These are phyloP conservation scores for Erpornis zantholeuca DNA, from an alignment of 2,113 vertebrate genomes.

Conservation along the genomic window DNA sequence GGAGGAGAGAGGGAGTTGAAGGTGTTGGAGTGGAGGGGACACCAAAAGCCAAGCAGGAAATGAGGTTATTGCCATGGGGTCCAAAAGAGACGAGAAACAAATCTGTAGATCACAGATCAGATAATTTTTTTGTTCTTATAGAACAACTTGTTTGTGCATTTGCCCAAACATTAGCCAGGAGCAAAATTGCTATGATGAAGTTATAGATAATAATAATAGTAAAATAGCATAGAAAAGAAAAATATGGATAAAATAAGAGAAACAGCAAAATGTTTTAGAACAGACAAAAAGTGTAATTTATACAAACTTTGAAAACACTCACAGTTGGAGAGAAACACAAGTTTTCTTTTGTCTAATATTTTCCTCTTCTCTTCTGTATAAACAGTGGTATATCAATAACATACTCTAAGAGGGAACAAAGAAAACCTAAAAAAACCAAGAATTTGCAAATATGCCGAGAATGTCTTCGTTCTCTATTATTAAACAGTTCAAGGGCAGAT, in stretches of 20 bases:
- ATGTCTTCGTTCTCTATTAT: constrained; percentile 7
- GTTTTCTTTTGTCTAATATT: not conserved
- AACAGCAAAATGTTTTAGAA: not conserved
- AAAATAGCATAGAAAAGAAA: not conserved
- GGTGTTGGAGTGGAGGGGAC: not conserved
- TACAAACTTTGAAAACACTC: not conserved
- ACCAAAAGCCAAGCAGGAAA: not conserved
- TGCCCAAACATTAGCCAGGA: not conserved
- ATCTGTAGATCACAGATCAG: not conserved
- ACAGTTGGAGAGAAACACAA: not conserved
- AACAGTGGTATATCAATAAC: not conserved
- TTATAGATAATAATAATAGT: not conserved
- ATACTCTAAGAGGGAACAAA: not conserved
- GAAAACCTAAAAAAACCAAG: not conserved
- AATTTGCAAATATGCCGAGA: not conserved
- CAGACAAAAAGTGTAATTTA: not conserved
- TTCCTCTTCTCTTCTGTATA: not conserved
- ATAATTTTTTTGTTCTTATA: not conserved
- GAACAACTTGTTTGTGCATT: not conserved
- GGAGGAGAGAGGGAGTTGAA: not conserved
- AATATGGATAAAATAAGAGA: not conserved
- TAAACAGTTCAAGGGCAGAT: constrained; percentile 45
- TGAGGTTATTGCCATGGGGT: not conserved
- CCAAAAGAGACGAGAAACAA: not conserved
- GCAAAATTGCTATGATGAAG: not conserved